Evolutionary conservation across 2,888 invertebrate species (phyloP).

Genomic region (Cataglyphis rosenhaueri): DNA sequence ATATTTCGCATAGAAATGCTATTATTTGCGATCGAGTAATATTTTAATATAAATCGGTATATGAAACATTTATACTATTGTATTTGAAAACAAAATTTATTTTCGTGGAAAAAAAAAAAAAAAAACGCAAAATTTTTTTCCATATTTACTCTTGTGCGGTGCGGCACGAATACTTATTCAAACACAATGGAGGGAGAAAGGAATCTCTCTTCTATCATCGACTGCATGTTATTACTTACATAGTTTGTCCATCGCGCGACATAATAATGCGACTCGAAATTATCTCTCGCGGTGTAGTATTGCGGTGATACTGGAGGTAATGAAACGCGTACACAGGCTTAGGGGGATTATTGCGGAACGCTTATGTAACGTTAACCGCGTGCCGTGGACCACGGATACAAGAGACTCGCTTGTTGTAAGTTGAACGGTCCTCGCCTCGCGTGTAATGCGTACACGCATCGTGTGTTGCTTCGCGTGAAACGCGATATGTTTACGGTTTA

Average conservation of each 20-base stretch:
- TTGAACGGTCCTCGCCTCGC: constrained; percentile 43
- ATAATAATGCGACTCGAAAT: constrained; percentile 49
- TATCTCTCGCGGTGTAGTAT: constrained; percentile 49
- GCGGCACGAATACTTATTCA: not conserved
- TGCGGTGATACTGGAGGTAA: constrained; percentile 52
- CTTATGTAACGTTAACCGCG: constrained; percentile 51
- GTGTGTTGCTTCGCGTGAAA: constrained; percentile 55
- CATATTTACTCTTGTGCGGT: not conserved
- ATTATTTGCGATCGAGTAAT: not conserved
- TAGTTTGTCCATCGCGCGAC: constrained; percentile 50
- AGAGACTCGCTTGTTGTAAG: constrained; percentile 53
- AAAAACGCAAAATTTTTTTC: not conserved
- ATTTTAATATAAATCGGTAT: constrained; percentile 20
- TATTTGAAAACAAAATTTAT: not conserved
- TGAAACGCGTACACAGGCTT: constrained; percentile 51
- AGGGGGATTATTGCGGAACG: constrained; percentile 54
- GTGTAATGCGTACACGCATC: constrained; percentile 37
- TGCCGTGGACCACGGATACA: constrained; percentile 47
- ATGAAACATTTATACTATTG: not conserved
- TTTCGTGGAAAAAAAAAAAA: not conserved
- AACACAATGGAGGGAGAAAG: constrained; percentile 5
- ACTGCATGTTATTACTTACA: constrained; percentile 38
- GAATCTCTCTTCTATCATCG: constrained; percentile 20
- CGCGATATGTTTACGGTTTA: constrained; percentile 66
- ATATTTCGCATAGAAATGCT: constrained; percentile 22